These are phyloP conservation scores for Diplosoma virens DNA, from an alignment of 23 tunicate species.

Conservation along the genomic window DNA sequence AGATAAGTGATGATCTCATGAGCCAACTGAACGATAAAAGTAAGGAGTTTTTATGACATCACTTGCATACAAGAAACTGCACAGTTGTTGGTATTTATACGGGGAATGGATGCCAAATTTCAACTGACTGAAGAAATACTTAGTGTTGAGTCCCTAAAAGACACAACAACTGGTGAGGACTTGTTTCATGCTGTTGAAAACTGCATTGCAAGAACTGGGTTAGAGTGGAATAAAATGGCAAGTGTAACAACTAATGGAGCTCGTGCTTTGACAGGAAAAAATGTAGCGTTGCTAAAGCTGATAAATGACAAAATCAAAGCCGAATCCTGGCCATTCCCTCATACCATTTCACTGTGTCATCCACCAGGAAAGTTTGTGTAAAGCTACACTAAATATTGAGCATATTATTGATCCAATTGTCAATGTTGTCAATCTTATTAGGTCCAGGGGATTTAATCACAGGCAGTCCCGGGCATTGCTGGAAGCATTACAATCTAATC, in stretches of 20 bases:
- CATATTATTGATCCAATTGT: slow-evolving; percentile 29
- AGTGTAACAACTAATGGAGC: too few relatives aligned
- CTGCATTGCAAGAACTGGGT: too few relatives aligned
- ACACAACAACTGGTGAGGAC: too few relatives aligned
- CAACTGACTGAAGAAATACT: slow-evolving; percentile 8
- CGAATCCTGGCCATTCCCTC: slow-evolving; percentile 7
- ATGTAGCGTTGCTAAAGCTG: too few relatives aligned
- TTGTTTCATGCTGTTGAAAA: too few relatives aligned
- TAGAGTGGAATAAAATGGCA: too few relatives aligned
- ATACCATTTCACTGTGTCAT: slow-evolving; percentile 17
- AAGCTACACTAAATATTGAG: slow-evolving; percentile 24
- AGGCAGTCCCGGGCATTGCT: slow-evolving; percentile 32
- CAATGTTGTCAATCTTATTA: slow-evolving; percentile 35
- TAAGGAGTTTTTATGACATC: background rate
- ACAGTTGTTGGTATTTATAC: too few relatives aligned
- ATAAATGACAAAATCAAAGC: slow-evolving; percentile 22
- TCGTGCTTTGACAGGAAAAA: too few relatives aligned
- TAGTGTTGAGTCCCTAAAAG: too few relatives aligned
- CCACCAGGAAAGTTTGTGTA: slow-evolving; percentile 36
- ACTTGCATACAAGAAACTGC: background rate
- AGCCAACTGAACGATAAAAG: slow-evolving; percentile 7
- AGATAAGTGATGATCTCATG: slow-evolving; percentile 18
- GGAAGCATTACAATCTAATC: slow-evolving; percentile 32
- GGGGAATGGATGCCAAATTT: slow-evolving; percentile 8
- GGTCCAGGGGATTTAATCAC: slow-evolving; percentile 41